Conservation (phyloP, 2,113 vertebrate genomes). For the Rhinoderma darwinii region DNA sequence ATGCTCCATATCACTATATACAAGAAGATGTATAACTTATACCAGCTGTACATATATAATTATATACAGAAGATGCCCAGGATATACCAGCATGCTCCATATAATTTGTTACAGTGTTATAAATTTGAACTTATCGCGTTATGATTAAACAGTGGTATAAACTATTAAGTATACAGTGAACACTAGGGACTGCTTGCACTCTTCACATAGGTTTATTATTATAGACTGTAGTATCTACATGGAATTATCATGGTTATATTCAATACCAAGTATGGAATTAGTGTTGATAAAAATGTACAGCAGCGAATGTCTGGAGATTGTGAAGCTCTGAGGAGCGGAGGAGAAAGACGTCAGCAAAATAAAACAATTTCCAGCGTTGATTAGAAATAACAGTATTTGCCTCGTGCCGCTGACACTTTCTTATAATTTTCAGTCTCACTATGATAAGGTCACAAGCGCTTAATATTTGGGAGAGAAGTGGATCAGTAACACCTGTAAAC, state of each 20-base stretch:
- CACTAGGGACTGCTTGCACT: too few relatives aligned
- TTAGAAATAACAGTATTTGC: slow-evolving; percentile 1
- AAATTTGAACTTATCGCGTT: too few relatives aligned
- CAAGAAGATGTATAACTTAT: too few relatives aligned
- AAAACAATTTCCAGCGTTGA: not conserved
- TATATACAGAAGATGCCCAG: too few relatives aligned
- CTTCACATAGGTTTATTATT: too few relatives aligned
- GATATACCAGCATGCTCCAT: too few relatives aligned
- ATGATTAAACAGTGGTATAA: too few relatives aligned
- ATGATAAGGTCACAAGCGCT: slow-evolving; percentile 1
- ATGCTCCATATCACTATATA: too few relatives aligned
- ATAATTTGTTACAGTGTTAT: too few relatives aligned
- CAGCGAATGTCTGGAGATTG: not conserved
- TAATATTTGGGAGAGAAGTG: slow-evolving; percentile 10
- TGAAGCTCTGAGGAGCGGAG: not conserved
- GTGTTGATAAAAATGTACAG: not conserved
- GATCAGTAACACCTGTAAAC: slow-evolving; percentile 17
- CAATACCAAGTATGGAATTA: not conserved
- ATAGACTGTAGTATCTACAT: not conserved
- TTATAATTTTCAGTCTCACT: not conserved
- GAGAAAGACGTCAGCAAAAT: slow-evolving; percentile 18
- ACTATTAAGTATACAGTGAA: too few relatives aligned
- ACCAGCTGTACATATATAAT: too few relatives aligned
- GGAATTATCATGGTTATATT: not conserved
- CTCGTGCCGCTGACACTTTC: not conserved